Percentiles rank a stretch among this genome's conserved stretches.
Conservation (phyloP, 2,797 vertebrate genomes). For the Pagetopsis macropterus region DNA sequence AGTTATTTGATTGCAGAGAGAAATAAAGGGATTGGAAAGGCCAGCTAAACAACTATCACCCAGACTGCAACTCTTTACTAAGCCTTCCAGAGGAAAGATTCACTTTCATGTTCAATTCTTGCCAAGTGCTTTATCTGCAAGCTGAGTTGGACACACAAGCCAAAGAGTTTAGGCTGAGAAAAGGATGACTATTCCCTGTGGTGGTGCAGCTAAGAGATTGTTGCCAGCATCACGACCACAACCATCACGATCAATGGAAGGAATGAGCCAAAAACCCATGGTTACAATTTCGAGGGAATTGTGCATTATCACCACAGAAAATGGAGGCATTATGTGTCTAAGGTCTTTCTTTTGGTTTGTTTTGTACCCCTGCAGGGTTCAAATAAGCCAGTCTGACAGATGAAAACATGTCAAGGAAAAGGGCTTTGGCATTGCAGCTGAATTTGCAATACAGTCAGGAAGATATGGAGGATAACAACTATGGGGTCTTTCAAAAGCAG, state of each 20-base stretch:
- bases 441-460: conserved; percentile 12
- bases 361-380: conserved; percentile 19
- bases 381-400: conserved; percentile 11
- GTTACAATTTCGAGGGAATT: conserved; percentile 51
- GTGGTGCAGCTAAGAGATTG: conserved; percentile 44
- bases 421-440: conserved; percentile 17
- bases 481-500: conserved; percentile 7
- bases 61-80: conserved; percentile 30
- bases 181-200: conserved; percentile 44
- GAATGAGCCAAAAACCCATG: conserved; percentile 54
- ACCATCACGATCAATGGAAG: conserved; percentile 57
- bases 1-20: conserved; percentile 22
- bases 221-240: conserved; percentile 58
- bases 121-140: conserved; percentile 64
- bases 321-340: conserved; percentile 25
- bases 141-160: conserved; percentile 36
- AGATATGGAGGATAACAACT: conserved; percentile 30
- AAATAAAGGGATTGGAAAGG: conserved; percentile 24
- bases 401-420: conserved; percentile 26
- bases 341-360: conserved; percentile 25
- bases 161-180: conserved; percentile 25
- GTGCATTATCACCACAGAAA: conserved; percentile 62
- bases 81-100: conserved; percentile 34
- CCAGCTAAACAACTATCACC: conserved; percentile 23
- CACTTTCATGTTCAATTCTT: conserved; percentile 46